These are phyloP conservation scores for Bombus soroeensis DNA, from an alignment of 1,140 invertebrate genomes.

Conservation along the genomic window DNA sequence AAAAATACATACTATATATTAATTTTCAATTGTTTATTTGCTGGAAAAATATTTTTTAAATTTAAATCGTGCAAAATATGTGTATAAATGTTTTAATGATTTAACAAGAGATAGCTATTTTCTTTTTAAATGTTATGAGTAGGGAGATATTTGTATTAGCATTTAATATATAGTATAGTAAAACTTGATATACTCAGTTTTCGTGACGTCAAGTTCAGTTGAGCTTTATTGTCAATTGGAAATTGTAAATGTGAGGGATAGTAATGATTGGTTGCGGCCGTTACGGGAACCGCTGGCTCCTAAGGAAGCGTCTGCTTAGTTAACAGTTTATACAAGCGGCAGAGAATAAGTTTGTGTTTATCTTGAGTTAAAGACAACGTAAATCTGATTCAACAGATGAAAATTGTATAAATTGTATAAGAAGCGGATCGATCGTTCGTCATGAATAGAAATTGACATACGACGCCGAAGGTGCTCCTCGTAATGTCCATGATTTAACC, in stretches of 20 bases:
- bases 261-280: constrained; percentile 19
- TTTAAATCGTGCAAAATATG: neutral
- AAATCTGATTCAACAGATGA: neutral
- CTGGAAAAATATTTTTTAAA: neutral
- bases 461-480: constrained; percentile 3
- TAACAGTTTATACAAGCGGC: neutral
- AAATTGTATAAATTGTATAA: neutral
- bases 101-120: neutral
- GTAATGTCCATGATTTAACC: constrained; percentile 11
- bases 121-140: neutral
- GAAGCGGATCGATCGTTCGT: constrained; percentile 34
- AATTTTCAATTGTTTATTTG: neutral
- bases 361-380: neutral
- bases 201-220: neutral
- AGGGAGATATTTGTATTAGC: neutral
- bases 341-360: neutral
- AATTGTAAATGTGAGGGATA: neutral
- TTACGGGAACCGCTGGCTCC: constrained; percentile 9
- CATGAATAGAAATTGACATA: constrained; percentile 28
- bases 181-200: neutral
- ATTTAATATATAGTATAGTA: neutral
- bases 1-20: neutral
- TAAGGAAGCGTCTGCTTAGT: constrained; percentile 19
- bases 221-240: constrained; percentile 13
- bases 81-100: neutral